Conservation (phyloP, 2,888 invertebrate genomes). For the Metalampra italica region DNA sequence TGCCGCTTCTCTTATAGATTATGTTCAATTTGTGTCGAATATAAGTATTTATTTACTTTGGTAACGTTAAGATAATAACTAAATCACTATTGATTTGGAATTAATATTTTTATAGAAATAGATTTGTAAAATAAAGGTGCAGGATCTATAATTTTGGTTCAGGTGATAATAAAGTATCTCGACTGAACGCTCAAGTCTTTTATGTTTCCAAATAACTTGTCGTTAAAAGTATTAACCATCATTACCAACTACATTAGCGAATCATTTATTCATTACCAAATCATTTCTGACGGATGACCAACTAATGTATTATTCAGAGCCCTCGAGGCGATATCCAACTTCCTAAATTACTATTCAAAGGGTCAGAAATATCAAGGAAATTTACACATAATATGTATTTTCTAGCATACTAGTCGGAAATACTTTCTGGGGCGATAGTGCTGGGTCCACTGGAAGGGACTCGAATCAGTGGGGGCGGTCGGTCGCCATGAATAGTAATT, state of each 20-base stretch:
- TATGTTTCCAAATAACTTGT: conserved; percentile 2
- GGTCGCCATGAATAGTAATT: conserved; percentile 70
- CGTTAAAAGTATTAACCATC: conserved; percentile 2
- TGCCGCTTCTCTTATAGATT: conserved; percentile 6
- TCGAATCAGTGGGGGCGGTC: conserved; percentile 45
- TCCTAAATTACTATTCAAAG: conserved; percentile 41
- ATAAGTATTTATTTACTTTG: background rate
- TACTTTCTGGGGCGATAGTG: conserved; percentile 21
- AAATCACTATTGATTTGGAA: background rate
- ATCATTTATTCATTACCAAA: conserved; percentile 16
- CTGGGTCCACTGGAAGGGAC: conserved; percentile 16
- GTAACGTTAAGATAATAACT: no score
- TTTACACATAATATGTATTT: conserved; percentile 46
- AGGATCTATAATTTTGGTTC: no score
- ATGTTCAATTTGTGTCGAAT: background rate
- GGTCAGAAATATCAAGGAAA: conserved; percentile 34
- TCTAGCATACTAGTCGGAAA: conserved; percentile 31
- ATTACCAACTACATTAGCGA: conserved; percentile 7
- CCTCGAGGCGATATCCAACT: conserved; percentile 17
- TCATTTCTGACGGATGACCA: conserved; percentile 13
- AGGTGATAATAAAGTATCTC: no score
- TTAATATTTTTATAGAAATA: no score
- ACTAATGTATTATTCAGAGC: conserved; percentile 24
- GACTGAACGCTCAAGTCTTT: background rate
- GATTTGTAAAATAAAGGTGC: no score